A percentile compares a stretch with the other conserved stretches of the same genome.
Evolutionary conservation across 2,797 vertebrate species (phyloP).

Genomic region (Acanthopagrus latus): DNA sequence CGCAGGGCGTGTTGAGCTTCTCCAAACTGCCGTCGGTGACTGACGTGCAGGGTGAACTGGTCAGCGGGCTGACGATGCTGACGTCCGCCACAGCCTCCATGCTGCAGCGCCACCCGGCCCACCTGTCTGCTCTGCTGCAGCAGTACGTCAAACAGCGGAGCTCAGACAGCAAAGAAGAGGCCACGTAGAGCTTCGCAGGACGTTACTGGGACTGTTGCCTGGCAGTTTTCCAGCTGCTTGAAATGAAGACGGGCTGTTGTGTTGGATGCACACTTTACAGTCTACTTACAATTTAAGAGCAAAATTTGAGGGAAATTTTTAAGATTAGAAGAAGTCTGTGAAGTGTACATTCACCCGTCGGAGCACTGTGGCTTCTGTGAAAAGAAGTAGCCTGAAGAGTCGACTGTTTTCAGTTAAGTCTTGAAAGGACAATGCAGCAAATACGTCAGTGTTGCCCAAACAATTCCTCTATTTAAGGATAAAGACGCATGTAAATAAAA

Average conservation of each 20-base stretch:
- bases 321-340: not conserved
- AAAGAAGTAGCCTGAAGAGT: constrained; percentile 4
- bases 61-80: constrained; percentile 86
- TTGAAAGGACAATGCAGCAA: constrained; percentile 33
- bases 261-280: constrained; percentile 3
- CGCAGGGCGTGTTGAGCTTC: constrained; percentile 86
- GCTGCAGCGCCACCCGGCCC: constrained; percentile 85
- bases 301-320: not conserved
- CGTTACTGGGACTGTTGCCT: constrained; percentile 17
- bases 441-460: not conserved
- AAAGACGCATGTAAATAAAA: constrained; percentile 59
- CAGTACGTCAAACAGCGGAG: constrained; percentile 86
- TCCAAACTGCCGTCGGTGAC: constrained; percentile 88
- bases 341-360: not conserved
- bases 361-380: constrained; percentile 4
- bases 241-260: not conserved
- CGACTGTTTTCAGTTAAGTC: constrained; percentile 21
- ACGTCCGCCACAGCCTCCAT: constrained; percentile 84
- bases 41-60: constrained; percentile 84
- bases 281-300: not conserved
- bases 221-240: not conserved
- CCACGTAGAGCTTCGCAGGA: constrained; percentile 51
- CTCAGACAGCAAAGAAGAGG: constrained; percentile 49
- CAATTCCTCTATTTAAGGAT: constrained; percentile 44
- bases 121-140: constrained; percentile 88